phyloP scores from a whole-genome alignment of 2,888 invertebrate genomes.

The Caenorhabditis panamensis region DNA sequence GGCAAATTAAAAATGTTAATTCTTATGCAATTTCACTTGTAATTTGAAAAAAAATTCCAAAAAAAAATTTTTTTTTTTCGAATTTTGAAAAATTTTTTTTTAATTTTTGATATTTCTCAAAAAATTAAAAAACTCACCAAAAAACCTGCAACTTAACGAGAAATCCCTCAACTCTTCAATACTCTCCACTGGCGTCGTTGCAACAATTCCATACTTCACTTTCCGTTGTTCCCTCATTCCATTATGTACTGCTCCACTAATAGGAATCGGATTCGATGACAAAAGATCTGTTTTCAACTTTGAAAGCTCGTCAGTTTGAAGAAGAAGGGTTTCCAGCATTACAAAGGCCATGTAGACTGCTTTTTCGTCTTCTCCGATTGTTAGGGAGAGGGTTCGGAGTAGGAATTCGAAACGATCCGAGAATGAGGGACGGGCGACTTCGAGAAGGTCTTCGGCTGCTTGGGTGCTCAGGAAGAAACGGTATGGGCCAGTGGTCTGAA shows the following conservation, averaged over 20 bases:
- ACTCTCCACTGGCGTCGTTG: background rate
- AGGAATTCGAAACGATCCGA: constrained; percentile 42
- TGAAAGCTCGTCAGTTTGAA: constrained; percentile 9
- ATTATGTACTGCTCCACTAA: background rate
- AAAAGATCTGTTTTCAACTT: constrained; percentile 2
- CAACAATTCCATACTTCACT: background rate
- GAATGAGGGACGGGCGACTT: constrained; percentile 28
- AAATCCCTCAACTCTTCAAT: background rate
- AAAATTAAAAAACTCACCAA: constrained; percentile 1
- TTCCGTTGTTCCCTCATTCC: background rate
- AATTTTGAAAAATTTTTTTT: too few species aligned
- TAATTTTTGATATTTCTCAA: too few species aligned
- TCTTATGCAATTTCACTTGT: too few species aligned
- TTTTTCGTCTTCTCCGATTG: constrained; percentile 47
- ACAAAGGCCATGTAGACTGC: constrained; percentile 51
- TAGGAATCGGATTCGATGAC: constrained; percentile 1
- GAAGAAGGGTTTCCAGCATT: constrained; percentile 52
- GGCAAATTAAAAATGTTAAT: too few species aligned
- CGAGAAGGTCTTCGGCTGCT: constrained; percentile 12
- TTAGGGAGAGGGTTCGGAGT: constrained; percentile 18
- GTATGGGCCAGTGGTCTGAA: constrained; percentile 10
- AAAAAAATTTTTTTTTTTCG: too few species aligned
- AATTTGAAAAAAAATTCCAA: too few species aligned
- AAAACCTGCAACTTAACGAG: background rate
- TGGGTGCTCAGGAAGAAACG: constrained; percentile 26